A percentile compares a stretch with the other conserved stretches of the same genome.
These are phyloP conservation scores for Arctopsyche grandis DNA, from an alignment of 1,140 invertebrate species.

Conservation along the genomic window DNA sequence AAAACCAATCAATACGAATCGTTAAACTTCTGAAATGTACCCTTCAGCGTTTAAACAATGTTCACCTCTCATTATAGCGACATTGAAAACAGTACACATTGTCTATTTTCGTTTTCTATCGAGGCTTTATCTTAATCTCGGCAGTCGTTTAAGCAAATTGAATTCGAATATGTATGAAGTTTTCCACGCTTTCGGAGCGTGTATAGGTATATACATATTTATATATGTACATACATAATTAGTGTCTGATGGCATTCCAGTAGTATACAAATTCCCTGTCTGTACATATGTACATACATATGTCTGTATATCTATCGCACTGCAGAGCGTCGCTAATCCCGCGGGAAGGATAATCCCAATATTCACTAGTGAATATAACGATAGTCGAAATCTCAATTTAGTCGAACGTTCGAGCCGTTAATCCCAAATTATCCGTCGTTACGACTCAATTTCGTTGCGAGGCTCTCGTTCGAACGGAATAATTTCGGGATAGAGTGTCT, in stretches of 20 bases:
- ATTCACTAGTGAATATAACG: not conserved
- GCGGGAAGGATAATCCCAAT: not conserved
- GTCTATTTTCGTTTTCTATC: too few species aligned
- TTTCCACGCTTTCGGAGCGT: not conserved
- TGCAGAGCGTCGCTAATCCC: not conserved
- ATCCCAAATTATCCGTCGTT: conserved; percentile 15
- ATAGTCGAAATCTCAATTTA: conserved; percentile 13
- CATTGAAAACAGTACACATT: too few species aligned
- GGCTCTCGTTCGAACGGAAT: not conserved
- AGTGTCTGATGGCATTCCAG: too few species aligned
- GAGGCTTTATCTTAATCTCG: too few species aligned
- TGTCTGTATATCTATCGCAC: not conserved
- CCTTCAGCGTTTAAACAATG: too few species aligned
- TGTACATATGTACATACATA: not conserved
- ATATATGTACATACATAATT: conserved; percentile 7
- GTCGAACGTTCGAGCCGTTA: conserved; percentile 3
- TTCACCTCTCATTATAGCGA: too few species aligned
- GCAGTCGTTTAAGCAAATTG: too few species aligned
- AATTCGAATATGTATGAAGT: not conserved
- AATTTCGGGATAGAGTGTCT: not conserved
- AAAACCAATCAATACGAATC: too few species aligned
- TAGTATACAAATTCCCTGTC: too few species aligned
- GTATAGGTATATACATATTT: not conserved
- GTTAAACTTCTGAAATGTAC: too few species aligned
- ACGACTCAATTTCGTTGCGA: not conserved